Evolutionary conservation across 2,113 vertebrate genomes (phyloP), one percentile per base, ranked within the genome.

Genomic region (Sylvietta virens): DNA sequence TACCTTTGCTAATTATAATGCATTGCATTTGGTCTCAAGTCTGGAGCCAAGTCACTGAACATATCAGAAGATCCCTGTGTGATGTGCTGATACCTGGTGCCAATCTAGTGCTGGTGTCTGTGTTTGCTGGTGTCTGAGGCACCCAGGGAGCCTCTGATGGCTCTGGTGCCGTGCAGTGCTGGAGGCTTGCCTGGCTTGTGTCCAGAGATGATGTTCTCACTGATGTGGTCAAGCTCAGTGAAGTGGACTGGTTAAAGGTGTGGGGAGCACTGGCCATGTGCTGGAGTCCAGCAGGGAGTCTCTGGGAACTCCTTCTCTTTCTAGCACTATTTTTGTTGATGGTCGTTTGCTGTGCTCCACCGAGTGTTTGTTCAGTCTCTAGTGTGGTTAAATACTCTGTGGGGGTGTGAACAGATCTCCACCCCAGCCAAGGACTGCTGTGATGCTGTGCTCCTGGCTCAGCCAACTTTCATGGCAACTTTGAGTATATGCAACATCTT

Each of bases 61-160:
- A 5, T 17, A 40, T 33, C 26, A 77, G 61, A 65, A 73, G 28
- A 54, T 21, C 10, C 3, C 11, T 14, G 11, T 42, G 6, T 39
- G 86, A 2, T 30, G 33, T 65, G n/a, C 13, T 48, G 19, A n/a
- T n/a, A n/a, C n/a, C n/a, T n/a, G n/a, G n/a, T n/a, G n/a, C n/a
- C n/a, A n/a, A n/a, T n/a, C 44, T 70, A 54, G 11, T 69, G 66
- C 44, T 50, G 51, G 3, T 56, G 1, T 2, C 15, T 2, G 13
- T 7, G 11, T 57, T 76, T 87, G 62, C 44, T 67, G 64, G 31
- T 37, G 48, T 9, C 0, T 13, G 39, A 62, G 35, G 26, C 61
- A 13, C 21, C 18, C 21, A 17, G 56, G 27, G 53, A 47, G 28
- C 42, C 60, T 48, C 58, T 67, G 44, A 12, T 0, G 0, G 58